These are phyloP conservation scores for Drosophila erecta DNA, from an alignment of 1,140 invertebrate species.

Conservation along the genomic window DNA sequence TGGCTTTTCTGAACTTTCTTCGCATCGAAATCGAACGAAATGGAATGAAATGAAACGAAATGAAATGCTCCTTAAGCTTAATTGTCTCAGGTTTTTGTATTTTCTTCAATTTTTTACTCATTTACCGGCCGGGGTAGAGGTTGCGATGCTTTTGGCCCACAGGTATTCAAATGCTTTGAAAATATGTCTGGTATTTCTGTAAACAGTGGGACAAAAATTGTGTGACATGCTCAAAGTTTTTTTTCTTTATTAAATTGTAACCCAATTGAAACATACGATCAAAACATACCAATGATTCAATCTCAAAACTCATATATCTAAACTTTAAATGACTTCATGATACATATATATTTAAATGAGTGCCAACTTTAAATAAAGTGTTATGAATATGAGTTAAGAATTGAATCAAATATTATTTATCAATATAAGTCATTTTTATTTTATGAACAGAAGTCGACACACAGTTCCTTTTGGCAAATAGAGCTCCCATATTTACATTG, in stretches of 20 bases:
- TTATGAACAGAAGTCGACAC: neutral
- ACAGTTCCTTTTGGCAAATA: slow-evolving; percentile 49
- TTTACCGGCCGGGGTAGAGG: slow-evolving; percentile 57
- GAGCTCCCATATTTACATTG: slow-evolving; percentile 65
- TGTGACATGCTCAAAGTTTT: neutral
- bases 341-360: too few species aligned
- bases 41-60: slow-evolving; percentile 68
- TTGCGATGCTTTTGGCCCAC: slow-evolving; percentile 57
- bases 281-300: too few species aligned
- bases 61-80: slow-evolving; percentile 83
- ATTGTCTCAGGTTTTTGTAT: slow-evolving; percentile 67
- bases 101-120: slow-evolving; percentile 73
- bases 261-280: neutral
- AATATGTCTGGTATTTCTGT: slow-evolving; percentile 59
- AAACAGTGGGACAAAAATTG: slow-evolving; percentile 35
- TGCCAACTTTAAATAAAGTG: too few species aligned
- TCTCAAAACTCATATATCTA: too few species aligned
- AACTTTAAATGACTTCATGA: too few species aligned
- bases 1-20: slow-evolving; percentile 66
- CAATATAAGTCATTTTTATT: too few species aligned
- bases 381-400: too few species aligned
- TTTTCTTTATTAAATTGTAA: neutral
- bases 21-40: slow-evolving; percentile 67
- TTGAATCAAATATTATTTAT: too few species aligned
- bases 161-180: slow-evolving; percentile 77